phyloP scores from a whole-genome alignment of 2,888 invertebrate genomes.

The Drosophila antonietae region DNA sequence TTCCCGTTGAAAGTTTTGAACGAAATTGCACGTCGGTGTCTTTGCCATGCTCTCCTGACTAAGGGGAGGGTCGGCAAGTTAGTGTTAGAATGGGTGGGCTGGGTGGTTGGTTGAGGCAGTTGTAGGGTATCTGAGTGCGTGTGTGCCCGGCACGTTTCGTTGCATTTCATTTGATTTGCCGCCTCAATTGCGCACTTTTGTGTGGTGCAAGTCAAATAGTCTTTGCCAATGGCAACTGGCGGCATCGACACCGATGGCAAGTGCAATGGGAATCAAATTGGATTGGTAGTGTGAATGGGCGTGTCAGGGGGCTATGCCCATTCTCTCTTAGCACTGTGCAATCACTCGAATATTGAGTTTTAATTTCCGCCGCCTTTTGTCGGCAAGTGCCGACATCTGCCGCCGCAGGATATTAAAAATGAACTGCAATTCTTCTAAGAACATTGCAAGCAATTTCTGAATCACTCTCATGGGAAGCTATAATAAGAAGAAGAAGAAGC shows the following conservation, averaged over 20 bases:
- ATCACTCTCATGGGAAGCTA: slow-evolving; percentile 7
- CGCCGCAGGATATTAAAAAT: slow-evolving; percentile 77
- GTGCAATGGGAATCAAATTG: slow-evolving; percentile 15
- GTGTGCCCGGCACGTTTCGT: slow-evolving; percentile 62
- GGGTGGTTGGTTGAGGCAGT: background rate
- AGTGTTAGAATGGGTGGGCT: background rate
- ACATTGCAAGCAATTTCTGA: slow-evolving; percentile 31
- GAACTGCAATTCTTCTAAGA: slow-evolving; percentile 59
- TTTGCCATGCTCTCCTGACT: background rate
- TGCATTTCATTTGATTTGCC: slow-evolving; percentile 77
- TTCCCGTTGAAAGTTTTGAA: slow-evolving; percentile 61
- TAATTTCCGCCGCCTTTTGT: slow-evolving; percentile 73
- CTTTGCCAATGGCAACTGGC: slow-evolving; percentile 22
- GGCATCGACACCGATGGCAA: slow-evolving; percentile 6
- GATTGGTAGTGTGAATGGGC: slow-evolving; percentile 1
- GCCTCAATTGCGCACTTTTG: slow-evolving; percentile 78
- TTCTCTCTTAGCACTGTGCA: slow-evolving; percentile 40
- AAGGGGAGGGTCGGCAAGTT: background rate
- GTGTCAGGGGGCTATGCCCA: slow-evolving; percentile 19
- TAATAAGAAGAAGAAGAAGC: background rate
- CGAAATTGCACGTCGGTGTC: slow-evolving; percentile 59
- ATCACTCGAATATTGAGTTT: slow-evolving; percentile 79
- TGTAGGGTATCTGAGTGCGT: slow-evolving; percentile 47
- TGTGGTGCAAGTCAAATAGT: slow-evolving; percentile 73
- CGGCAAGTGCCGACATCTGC: slow-evolving; percentile 62